phyloP scores from a whole-genome alignment of 2,113 vertebrate species.

The Narcine bancroftii region DNA sequence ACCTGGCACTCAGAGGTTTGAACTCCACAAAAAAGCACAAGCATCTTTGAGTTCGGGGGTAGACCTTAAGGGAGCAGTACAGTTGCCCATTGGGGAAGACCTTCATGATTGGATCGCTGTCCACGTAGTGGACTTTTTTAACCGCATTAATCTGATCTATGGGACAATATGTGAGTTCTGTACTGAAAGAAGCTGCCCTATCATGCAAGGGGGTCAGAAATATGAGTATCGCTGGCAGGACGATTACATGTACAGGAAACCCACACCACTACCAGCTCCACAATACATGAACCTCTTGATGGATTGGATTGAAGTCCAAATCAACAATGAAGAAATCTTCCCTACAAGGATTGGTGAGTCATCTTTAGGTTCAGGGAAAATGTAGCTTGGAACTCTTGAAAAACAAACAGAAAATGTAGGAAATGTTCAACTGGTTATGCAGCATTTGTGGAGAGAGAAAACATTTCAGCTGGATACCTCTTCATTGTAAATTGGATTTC shows the following conservation, averaged over 20 bases:
- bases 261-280: constrained; percentile 68
- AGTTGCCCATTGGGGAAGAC: constrained; percentile 67
- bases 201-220: constrained; percentile 76
- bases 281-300: constrained; percentile 79
- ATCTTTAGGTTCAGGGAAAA: neutral
- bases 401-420: no score
- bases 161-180: constrained; percentile 78
- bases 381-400: no score
- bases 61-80: constrained; percentile 66
- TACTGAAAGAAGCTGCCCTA: constrained; percentile 68
- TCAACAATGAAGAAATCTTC: constrained; percentile 76
- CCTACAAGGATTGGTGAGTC: constrained; percentile 72
- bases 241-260: constrained; percentile 72
- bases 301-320: constrained; percentile 79
- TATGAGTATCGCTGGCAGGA: constrained; percentile 80
- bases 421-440: no score
- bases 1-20: constrained; percentile 74
- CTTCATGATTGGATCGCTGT: constrained; percentile 77
- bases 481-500: no score
- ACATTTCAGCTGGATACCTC: no score
- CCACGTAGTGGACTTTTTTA: constrained; percentile 79
- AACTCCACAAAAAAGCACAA: constrained; percentile 71
- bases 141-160: constrained; percentile 77
- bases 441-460: no score
- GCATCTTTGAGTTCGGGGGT: constrained; percentile 66